phyloP scores from a whole-genome alignment of 2,888 invertebrate genomes.

The Dicroscelio sp. region DNA sequence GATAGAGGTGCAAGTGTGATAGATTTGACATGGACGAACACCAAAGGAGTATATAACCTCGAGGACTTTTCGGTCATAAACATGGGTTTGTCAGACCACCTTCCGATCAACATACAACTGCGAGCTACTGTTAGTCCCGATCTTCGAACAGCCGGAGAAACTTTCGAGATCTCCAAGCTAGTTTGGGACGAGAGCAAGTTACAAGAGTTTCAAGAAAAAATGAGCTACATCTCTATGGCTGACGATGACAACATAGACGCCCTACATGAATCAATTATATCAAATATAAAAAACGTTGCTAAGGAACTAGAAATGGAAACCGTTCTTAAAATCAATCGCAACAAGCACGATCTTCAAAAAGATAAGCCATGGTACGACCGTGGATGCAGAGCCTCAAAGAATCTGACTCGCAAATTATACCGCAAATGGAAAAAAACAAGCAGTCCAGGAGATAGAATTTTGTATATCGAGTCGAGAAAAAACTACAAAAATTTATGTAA shows the following conservation, averaged over 20 bases:
- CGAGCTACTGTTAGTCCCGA: too few relatives aligned
- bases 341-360: too few relatives aligned
- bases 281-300: too few relatives aligned
- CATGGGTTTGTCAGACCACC: slow-evolving; percentile 29
- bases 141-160: not conserved
- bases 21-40: slow-evolving; percentile 14
- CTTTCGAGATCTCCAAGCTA: not conserved
- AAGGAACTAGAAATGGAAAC: too few relatives aligned
- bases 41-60: not conserved
- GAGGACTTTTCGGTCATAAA: not conserved
- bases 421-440: too few relatives aligned
- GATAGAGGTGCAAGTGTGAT: not conserved
- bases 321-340: too few relatives aligned
- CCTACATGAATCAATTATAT: not conserved
- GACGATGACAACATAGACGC: not conserved
- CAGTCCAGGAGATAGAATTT: too few relatives aligned
- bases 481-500: not conserved
- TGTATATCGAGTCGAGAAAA: not conserved
- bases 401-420: too few relatives aligned
- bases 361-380: too few relatives aligned
- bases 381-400: too few relatives aligned
- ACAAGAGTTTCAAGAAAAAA: not conserved
- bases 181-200: not conserved
- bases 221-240: not conserved
- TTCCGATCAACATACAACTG: not conserved